Conservation (phyloP, 2,888 invertebrate genomes). For the Agonopterix alstromeriana region DNA sequence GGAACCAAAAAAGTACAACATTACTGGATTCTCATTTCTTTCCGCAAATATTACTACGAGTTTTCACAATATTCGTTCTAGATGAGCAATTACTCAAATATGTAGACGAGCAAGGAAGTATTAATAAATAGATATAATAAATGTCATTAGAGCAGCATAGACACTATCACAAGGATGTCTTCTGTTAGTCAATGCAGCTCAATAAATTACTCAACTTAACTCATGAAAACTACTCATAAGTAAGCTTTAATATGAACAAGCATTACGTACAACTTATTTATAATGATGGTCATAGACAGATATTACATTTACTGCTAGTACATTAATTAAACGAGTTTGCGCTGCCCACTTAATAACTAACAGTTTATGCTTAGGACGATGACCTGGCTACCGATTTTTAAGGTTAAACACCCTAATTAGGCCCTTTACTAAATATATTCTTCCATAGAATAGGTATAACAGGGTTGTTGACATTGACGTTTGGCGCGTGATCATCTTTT, state of each 20-base stretch:
- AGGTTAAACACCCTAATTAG: not conserved
- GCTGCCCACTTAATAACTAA: conserved; percentile 6
- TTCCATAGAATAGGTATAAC: not conserved
- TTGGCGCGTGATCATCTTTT: too few relatives aligned
- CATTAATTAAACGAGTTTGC: conserved; percentile 8
- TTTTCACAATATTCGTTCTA: not conserved
- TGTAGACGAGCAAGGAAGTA: too few relatives aligned
- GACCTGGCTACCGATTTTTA: not conserved
- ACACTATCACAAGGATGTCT: too few relatives aligned
- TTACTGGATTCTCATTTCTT: conserved; percentile 20
- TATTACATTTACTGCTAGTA: conserved; percentile 6
- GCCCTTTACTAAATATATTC: not conserved
- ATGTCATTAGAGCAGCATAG: too few relatives aligned
- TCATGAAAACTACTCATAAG: not conserved
- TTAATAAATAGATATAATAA: too few relatives aligned
- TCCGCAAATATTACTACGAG: conserved; percentile 5
- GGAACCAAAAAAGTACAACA: conserved; percentile 17
- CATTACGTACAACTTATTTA: conserved; percentile 7
- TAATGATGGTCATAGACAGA: conserved; percentile 7
- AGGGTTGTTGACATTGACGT: too few relatives aligned
- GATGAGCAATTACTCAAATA: too few relatives aligned
- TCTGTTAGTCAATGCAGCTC: not conserved
- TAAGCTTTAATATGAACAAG: conserved; percentile 3
- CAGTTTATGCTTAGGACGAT: conserved; percentile 2
- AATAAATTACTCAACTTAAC: not conserved